Base-by-base conservation (phyloP, 2,888 invertebrate genomes). In the Ophion costatus region DNA sequence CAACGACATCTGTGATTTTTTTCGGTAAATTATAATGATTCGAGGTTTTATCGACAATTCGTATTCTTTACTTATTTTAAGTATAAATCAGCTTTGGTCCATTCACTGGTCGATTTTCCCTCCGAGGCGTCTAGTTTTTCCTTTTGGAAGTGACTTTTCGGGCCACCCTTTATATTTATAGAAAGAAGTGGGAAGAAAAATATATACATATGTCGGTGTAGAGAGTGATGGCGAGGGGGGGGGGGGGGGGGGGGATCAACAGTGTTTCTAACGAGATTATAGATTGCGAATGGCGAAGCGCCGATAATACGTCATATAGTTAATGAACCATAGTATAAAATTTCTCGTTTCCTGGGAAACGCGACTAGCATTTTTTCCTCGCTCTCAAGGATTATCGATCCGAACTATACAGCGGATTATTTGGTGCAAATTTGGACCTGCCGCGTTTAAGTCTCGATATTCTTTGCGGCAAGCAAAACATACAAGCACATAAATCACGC, bases 311-410 rank as follows among this genome's bases (percentile, higher is more conserved):
- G 33, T 74, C 80, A 77, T 74, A 80, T 71, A 85, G 59, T 80
- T 77, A 80, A 83, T 82, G 83, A 87, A 79, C 70, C 79, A 80
- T 67, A 61, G 45, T 69, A 70, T 57, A 70, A 66, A 83, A 83
- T 79, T 79, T 83, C 66, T 78, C 78, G 75, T 85, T 83, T 67
- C 85, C 80, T 85, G 76, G 85, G 85, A 83, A 85, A 85, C 76
- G 69, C 70, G 33, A n/a, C 70, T 22, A 10, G 17, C 29, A 29
- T 22, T 71, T 71, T 29, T 71, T 29, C 17, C 69, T 70, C 56
- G 22, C 70, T 57, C 29, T 71, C 57, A n/a, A 24, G n/a, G 17
- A 56, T 70, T 56, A 70, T 70, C 70, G 70, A 70, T 29, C 51
- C 69, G 42, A 63, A 51, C 51, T 51, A 17, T 17, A 17, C 17